Percentiles rank a stretch among this genome's conserved stretches.
Conservation (phyloP, 2,113 vertebrate species). For the Martes martes region DNA sequence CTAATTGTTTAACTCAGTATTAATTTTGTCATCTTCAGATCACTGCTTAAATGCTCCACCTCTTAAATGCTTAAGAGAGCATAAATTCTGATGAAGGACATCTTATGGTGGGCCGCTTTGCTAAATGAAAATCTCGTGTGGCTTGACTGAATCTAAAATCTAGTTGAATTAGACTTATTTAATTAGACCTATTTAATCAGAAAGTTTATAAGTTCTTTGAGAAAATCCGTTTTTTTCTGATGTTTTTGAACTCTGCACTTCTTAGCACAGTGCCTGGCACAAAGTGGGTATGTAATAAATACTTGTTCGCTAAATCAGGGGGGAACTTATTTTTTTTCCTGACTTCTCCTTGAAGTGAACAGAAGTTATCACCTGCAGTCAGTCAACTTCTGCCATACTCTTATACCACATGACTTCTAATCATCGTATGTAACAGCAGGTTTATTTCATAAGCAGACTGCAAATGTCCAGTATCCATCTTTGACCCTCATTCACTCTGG, state of each 20-base stretch:
- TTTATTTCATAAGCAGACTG: background rate
- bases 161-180: background rate
- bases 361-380: background rate
- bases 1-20: background rate
- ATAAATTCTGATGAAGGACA: background rate
- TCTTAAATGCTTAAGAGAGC: background rate
- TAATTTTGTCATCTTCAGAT: background rate
- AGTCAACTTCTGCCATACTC: background rate
- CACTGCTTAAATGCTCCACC: background rate
- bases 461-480: background rate
- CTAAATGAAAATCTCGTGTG: background rate
- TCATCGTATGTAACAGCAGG: background rate
- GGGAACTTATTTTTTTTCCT: background rate
- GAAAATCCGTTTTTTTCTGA: background rate
- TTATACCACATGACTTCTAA: background rate
- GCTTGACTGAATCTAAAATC: background rate
- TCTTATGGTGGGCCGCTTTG: background rate
- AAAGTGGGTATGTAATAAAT: background rate
- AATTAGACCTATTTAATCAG: background rate
- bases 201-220: background rate
- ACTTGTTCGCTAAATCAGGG: background rate
- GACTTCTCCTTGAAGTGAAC: background rate
- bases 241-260: background rate
- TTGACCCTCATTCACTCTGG: background rate
- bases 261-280: background rate